Base-by-base conservation (phyloP, 2,797 vertebrate genomes). In the Rhabdophis nuchalis region DNA sequence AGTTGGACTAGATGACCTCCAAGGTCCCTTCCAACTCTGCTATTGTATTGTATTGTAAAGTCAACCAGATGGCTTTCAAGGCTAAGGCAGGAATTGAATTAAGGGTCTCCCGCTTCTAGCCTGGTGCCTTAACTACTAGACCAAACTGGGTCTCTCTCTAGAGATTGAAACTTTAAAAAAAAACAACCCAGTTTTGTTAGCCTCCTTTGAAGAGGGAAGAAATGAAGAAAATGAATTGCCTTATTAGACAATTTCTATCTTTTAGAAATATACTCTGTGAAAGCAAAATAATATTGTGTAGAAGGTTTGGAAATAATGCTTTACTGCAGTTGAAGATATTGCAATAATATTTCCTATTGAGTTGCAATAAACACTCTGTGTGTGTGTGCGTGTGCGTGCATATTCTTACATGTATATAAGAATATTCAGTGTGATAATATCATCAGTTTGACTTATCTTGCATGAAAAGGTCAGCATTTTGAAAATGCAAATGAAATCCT, bases 401-500 rank as follows among this genome's bases (percentile, higher is more conserved):
- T 18, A 56, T 56, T 56, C 54, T 56, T 56, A 20, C 20, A 57
- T 57, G 46, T 50, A 20, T 57, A 57, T 57, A 57, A 6, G 56
- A 96, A 93, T 89, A 86, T 1, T 50, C 41, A 53, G 89, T 89
- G 94, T 94, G 93, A 96, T 96, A 95, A 97, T 96, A 94, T 95
- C 93, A 94, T 92, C 91, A 86, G 20, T 96, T 94, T 95, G 94
- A 96, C 93, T 96, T 95, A 92, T 93, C 95, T 94, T 94, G 92
- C 95, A 94, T 91, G 93, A 93, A 96, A 97, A 96, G 95, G 94
- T 96, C 96, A 96, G 64, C 53, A 92, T 93, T 96, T 95, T 90
- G 87, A 93, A 91, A 36, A 96, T 94, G 96, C 94, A 96, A 46
- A 95, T 93, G 72, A 96, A 96, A 52, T 96, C 88, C 93, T 92